Conservation (phyloP, 2,113 vertebrate species). For the Mastomys coucha region DNA sequence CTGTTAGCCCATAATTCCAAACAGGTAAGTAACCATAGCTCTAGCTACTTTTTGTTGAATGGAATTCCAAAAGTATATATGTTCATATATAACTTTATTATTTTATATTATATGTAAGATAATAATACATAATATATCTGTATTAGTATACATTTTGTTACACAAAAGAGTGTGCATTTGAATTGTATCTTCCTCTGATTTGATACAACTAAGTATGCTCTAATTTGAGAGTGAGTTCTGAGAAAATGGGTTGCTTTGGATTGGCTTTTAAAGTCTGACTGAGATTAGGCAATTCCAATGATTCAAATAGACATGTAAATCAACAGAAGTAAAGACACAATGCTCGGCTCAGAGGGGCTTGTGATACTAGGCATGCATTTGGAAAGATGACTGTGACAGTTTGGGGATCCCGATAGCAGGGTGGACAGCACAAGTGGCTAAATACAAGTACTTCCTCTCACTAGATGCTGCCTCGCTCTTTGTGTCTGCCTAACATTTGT, state of each 20-base stretch:
- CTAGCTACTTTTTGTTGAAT: not conserved
- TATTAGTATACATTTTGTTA: not conserved
- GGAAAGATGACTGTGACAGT: constrained; percentile 72
- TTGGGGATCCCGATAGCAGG: constrained; percentile 78
- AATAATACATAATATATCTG: not conserved
- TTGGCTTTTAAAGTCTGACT: constrained; percentile 20
- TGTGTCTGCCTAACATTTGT: constrained; percentile 88
- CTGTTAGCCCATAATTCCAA: not conserved
- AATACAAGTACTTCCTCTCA: constrained; percentile 86
- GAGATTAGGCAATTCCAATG: constrained; percentile 45
- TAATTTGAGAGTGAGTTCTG: constrained; percentile 34
- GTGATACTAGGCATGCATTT: not conserved
- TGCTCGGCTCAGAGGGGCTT: constrained; percentile 14
- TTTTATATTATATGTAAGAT: not conserved
- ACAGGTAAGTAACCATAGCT: not conserved
- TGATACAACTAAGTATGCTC: constrained; percentile 3
- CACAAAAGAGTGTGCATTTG: not conserved
- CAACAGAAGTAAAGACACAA: constrained; percentile 53
- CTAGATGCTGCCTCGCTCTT: constrained; percentile 89
- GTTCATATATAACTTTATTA: not conserved
- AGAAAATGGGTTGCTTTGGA: not conserved
- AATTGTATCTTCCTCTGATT: not conserved
- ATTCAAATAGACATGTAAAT: constrained; percentile 62
- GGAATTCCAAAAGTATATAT: not conserved
- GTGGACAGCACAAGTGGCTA: constrained; percentile 81